Conservation (phyloP, 2,888 invertebrate genomes). For the Aproaerema taeniolella region DNA sequence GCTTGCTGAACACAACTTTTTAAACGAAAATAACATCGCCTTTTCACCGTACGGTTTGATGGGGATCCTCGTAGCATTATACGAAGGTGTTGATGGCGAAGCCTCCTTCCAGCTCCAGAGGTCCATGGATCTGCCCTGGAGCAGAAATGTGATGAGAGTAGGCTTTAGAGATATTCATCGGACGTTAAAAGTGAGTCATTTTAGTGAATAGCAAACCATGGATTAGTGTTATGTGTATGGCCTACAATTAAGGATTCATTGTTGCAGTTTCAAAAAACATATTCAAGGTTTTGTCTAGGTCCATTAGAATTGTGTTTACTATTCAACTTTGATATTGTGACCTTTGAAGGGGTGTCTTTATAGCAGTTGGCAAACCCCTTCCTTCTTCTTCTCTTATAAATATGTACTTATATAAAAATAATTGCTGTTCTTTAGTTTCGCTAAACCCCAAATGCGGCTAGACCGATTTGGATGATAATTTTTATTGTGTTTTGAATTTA, state of each 20-base stretch:
- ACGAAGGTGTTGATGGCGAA: constrained; percentile 86
- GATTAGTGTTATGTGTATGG: background rate
- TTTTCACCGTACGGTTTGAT: constrained; percentile 90
- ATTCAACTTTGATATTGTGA: too few species aligned
- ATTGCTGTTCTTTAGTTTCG: too few species aligned
- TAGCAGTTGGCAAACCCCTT: too few species aligned
- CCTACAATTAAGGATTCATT: background rate
- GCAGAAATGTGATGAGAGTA: constrained; percentile 84
- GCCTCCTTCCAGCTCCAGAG: constrained; percentile 84
- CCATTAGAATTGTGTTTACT: too few species aligned
- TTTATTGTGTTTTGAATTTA: too few species aligned
- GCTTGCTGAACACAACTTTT: constrained; percentile 82
- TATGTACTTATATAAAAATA: too few species aligned
- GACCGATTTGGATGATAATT: too few species aligned
- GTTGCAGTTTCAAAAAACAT: too few species aligned
- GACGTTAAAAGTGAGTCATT: constrained; percentile 83
- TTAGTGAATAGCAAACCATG: constrained; percentile 1
- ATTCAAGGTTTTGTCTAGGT: too few species aligned
- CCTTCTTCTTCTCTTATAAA: too few species aligned
- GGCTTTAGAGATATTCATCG: constrained; percentile 91
- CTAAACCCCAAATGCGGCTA: too few species aligned
- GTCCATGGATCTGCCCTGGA: constrained; percentile 83
- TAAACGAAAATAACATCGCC: constrained; percentile 88
- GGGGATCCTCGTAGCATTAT: constrained; percentile 87
- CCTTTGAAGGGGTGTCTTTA: too few species aligned